Conservation (phyloP, 2,797 vertebrate species). For the Enoplosus armatus region DNA sequence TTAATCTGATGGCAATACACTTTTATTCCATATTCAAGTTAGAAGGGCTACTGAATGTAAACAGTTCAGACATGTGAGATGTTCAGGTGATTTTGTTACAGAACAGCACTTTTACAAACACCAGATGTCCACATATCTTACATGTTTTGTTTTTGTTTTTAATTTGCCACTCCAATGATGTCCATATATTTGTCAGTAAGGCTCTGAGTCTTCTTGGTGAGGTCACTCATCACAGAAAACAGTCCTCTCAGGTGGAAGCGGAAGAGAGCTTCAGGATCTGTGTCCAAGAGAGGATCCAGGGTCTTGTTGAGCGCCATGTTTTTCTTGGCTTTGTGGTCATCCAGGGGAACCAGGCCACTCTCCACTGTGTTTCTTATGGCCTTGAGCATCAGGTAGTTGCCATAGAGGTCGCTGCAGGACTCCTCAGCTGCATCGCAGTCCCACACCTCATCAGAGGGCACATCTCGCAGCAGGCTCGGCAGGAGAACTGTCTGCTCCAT, state of each 20-base stretch:
- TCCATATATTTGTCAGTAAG: slow-evolving; percentile 91
- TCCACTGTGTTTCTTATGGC: slow-evolving; percentile 87
- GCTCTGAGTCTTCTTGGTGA: slow-evolving; percentile 86
- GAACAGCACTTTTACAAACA: slow-evolving; percentile 4
- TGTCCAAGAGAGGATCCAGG: slow-evolving; percentile 61
- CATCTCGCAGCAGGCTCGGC: slow-evolving; percentile 90
- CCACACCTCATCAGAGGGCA: slow-evolving; percentile 70
- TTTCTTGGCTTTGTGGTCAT: slow-evolving; percentile 63
- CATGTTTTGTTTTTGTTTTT: slow-evolving; percentile 24
- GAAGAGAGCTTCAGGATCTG: slow-evolving; percentile 86
- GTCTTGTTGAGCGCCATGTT: slow-evolving; percentile 16
- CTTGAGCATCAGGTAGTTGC: slow-evolving; percentile 89
- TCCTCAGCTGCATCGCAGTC: slow-evolving; percentile 26
- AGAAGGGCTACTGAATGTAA: slow-evolving; percentile 16
- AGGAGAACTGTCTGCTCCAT: slow-evolving; percentile 94
- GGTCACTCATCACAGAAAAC: slow-evolving; percentile 86
- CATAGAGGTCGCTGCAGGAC: slow-evolving; percentile 81
- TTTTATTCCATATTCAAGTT: slow-evolving; percentile 53
- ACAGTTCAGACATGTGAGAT: slow-evolving; percentile 11
- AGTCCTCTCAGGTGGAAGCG: slow-evolving; percentile 89
- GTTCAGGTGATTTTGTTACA: slow-evolving; percentile 11
- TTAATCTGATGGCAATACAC: slow-evolving; percentile 9
- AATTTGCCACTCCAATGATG: slow-evolving; percentile 82
- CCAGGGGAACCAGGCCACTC: slow-evolving; percentile 76
- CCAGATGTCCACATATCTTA: neutral